A percentile compares a stretch with the other conserved stretches of the same genome.
Evolutionary conservation across 2,113 vertebrate genomes (phyloP).

Genomic region (Nibea albiflora): DNA sequence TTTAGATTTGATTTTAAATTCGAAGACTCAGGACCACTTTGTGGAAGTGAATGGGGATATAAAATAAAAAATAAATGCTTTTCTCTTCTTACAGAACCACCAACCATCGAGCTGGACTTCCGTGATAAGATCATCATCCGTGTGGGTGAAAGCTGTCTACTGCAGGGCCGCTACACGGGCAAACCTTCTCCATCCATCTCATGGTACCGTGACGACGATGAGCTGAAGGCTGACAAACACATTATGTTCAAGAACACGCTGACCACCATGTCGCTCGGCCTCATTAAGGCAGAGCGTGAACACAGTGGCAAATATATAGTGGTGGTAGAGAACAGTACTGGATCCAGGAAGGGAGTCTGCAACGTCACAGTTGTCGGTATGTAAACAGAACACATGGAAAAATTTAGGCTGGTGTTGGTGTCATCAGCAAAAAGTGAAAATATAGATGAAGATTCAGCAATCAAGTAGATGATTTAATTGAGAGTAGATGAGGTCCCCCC

Average conservation of each 20-base stretch:
- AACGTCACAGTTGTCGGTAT: conserved; percentile 94
- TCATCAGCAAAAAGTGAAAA: not conserved
- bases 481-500: not conserved
- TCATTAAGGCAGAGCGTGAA: conserved; percentile 90
- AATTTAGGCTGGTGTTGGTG: not conserved
- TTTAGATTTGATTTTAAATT: too few relatives aligned
- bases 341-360: conserved; percentile 93
- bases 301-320: conserved; percentile 96
- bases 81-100: conserved; percentile 87
- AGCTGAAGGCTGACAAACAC: conserved; percentile 90
- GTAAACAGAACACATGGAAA: conserved; percentile 43
- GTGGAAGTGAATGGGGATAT: too few relatives aligned
- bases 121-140: conserved; percentile 93
- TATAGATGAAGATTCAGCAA: not conserved
- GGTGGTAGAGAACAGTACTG: conserved; percentile 93
- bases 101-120: conserved; percentile 95
- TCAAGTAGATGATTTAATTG: not conserved
- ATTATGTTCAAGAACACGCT: conserved; percentile 90
- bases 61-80: too few relatives aligned
- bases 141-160: conserved; percentile 93
- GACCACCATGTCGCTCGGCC: conserved; percentile 89
- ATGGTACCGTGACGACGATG: conserved; percentile 92
- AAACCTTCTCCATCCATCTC: conserved; percentile 93
- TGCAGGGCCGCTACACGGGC: conserved; percentile 93
- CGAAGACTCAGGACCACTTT: too few relatives aligned